These are phyloP conservation scores for Maniola jurtina DNA, from an alignment of 1,140 invertebrate genomes.

Conservation along the genomic window DNA sequence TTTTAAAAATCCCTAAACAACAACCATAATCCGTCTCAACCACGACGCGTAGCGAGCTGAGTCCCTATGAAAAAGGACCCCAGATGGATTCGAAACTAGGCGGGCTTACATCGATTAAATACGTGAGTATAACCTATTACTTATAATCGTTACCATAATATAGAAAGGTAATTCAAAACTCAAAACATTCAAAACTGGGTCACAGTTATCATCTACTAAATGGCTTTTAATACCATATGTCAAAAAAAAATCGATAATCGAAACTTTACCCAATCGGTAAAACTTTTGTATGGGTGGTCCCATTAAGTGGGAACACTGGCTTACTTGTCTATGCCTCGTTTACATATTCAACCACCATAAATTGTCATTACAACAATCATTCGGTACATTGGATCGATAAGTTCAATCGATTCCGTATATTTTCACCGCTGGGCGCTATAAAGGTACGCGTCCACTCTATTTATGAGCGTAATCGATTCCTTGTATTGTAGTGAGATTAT, in stretches of 20 bases:
- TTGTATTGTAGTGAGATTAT: no score
- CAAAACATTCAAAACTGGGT: conserved; percentile 6
- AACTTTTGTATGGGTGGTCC: conserved; percentile 50
- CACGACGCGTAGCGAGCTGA: no score
- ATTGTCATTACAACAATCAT: conserved; percentile 69
- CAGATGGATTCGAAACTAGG: no score
- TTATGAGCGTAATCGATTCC: conserved; percentile 4
- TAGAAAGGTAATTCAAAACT: background rate
- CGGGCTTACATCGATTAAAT: no score
- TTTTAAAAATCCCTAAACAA: no score
- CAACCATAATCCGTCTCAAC: no score
- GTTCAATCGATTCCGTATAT: conserved; percentile 48
- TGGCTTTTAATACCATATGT: conserved; percentile 22
- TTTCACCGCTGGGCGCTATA: conserved; percentile 50
- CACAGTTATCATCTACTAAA: conserved; percentile 12
- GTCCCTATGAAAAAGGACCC: no score
- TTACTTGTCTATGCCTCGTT: conserved; percentile 57
- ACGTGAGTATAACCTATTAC: no score
- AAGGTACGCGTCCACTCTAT: conserved; percentile 9
- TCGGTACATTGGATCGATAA: conserved; percentile 59
- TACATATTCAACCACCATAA: conserved; percentile 68
- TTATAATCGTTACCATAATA: background rate
- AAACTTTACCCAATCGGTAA: conserved; percentile 9
- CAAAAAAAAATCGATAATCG: conserved; percentile 6
- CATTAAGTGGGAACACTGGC: conserved; percentile 41